phyloP scores from a whole-genome alignment of 2,888 invertebrate species.

The Rhingia rostrata region DNA sequence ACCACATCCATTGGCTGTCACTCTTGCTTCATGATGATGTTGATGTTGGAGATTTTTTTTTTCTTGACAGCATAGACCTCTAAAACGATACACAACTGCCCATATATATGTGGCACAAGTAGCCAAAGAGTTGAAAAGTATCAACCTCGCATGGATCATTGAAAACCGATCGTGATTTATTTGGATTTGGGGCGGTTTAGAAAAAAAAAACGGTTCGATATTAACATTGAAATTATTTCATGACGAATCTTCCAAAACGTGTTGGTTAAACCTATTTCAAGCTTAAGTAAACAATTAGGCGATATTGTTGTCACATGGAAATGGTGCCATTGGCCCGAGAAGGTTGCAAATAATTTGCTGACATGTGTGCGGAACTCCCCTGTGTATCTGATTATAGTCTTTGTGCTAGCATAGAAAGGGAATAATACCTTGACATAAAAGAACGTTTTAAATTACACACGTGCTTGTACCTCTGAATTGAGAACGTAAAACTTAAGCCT shows the following conservation, averaged over 20 bases:
- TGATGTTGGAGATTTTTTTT: conserved; percentile 56
- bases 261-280: not conserved
- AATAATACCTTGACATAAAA: conserved; percentile 8
- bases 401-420: not conserved
- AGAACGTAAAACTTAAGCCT: not conserved
- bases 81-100: conserved; percentile 55
- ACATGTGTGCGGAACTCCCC: conserved; percentile 25
- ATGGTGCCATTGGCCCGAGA: not conserved
- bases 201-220: not conserved
- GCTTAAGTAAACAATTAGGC: not conserved
- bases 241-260: not conserved
- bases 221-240: not conserved
- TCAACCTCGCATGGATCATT: conserved; percentile 58
- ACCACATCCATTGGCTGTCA: conserved; percentile 71
- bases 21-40: conserved; percentile 56
- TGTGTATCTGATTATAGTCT: not conserved
- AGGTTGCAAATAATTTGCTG: conserved; percentile 4
- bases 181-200: not conserved
- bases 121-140: conserved; percentile 64
- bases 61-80: conserved; percentile 62
- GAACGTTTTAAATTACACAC: conserved; percentile 16
- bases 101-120: conserved; percentile 37
- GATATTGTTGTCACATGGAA: not conserved
- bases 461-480: conserved; percentile 10
- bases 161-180: conserved; percentile 59